Percentiles rank a stretch among this genome's conserved stretches.
phyloP scores from a whole-genome alignment of 2,797 vertebrate species.

The Botia kubotai region DNA sequence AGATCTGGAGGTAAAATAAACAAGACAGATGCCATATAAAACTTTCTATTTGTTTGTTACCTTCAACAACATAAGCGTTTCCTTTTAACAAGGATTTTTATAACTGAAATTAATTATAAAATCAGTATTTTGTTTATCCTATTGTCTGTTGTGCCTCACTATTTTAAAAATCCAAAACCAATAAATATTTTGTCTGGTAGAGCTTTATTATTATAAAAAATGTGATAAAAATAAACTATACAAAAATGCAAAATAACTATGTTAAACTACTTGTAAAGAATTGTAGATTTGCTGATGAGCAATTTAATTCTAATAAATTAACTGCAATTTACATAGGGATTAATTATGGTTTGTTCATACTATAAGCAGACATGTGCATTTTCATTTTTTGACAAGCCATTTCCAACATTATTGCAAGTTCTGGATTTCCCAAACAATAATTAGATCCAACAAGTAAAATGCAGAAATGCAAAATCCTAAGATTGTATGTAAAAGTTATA shows the following conservation, averaged over 20 bases:
- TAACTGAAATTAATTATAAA: background rate
- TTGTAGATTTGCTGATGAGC: too few species aligned
- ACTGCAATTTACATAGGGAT: too few species aligned
- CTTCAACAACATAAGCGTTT: slow-evolving; percentile 39
- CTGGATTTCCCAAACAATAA: background rate
- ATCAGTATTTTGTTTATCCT: background rate
- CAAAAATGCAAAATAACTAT: too few species aligned
- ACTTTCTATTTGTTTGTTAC: slow-evolving; percentile 65
- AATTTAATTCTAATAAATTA: too few species aligned
- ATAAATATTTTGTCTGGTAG: background rate
- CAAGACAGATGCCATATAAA: background rate
- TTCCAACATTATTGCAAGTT: background rate
- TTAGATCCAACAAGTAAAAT: background rate
- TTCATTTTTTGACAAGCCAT: background rate
- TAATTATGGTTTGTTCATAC: too few species aligned
- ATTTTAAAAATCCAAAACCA: too few species aligned
- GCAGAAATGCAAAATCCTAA: too few species aligned
- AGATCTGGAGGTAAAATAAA: slow-evolving; percentile 78
- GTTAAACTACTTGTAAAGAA: too few species aligned
- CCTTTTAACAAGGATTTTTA: too few species aligned
- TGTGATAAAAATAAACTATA: too few species aligned
- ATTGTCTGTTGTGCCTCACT: background rate
- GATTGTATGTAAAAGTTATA: too few species aligned
- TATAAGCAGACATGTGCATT: too few species aligned
- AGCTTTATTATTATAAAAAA: background rate